Conservation (phyloP, 2,888 invertebrate genomes). For the Timema cristinae region DNA sequence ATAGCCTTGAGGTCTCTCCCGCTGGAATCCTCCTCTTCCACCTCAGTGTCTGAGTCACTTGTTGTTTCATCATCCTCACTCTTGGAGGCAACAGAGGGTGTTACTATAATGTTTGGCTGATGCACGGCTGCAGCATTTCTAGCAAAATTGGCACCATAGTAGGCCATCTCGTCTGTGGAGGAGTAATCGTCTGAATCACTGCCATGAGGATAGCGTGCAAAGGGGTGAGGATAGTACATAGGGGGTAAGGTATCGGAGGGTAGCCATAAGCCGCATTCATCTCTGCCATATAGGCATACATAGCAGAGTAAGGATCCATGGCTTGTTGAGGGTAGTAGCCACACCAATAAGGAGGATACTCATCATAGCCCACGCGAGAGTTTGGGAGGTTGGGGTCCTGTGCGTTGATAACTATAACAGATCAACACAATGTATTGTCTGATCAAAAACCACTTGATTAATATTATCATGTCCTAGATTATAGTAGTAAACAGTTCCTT, state of each 20-base stretch:
- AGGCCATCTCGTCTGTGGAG: conserved; percentile 47
- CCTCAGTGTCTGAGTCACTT: conserved; percentile 37
- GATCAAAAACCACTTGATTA: not conserved
- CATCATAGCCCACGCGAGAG: conserved; percentile 25
- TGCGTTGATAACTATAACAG: conserved; percentile 29
- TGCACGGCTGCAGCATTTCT: conserved; percentile 15
- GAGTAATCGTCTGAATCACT: conserved; percentile 40
- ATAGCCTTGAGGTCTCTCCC: conserved; percentile 45
- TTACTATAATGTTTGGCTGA: conserved; percentile 43
- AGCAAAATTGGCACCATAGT: conserved; percentile 34
- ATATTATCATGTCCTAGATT: too few relatives aligned
- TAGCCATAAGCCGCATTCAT: conserved; percentile 36
- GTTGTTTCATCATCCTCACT: conserved; percentile 23
- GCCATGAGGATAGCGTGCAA: conserved; percentile 30
- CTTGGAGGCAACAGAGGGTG: conserved; percentile 40
- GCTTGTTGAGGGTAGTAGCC: conserved; percentile 28
- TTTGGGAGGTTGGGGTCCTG: conserved; percentile 17
- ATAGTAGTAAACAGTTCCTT: too few relatives aligned
- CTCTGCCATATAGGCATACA: conserved; percentile 38
- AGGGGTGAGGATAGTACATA: conserved; percentile 33
- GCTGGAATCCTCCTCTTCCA: conserved; percentile 37
- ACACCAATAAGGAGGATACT: conserved; percentile 25
- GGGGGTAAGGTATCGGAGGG: conserved; percentile 29
- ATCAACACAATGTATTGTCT: conserved; percentile 23
- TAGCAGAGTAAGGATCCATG: conserved; percentile 36